Evolutionary conservation across 2,113 vertebrate genomes (phyloP).

Genomic region (Madoqua kirkii): DNA sequence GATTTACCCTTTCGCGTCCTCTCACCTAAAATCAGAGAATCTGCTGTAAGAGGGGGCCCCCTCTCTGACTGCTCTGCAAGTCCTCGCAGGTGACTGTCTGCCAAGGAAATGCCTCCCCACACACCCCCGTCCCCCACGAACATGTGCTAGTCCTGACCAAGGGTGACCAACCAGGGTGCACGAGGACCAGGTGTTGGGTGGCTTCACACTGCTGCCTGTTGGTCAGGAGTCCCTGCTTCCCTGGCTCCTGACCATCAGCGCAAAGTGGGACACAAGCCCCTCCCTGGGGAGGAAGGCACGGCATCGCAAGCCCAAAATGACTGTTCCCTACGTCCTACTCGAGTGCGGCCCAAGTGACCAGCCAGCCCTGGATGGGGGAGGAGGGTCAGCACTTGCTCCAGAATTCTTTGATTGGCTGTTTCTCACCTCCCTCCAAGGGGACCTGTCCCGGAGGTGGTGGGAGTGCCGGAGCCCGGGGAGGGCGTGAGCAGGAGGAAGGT

Average conservation of each 20-base stretch:
- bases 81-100: not conserved
- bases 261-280: not conserved
- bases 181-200: not conserved
- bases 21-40: slow-evolving; percentile 76
- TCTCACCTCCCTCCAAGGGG: not conserved
- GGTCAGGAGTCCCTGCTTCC: not conserved
- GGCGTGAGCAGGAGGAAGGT: not conserved
- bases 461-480: not conserved
- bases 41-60: slow-evolving; percentile 67
- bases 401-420: not conserved
- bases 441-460: not conserved
- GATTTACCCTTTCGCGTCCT: slow-evolving; percentile 72
- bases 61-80: slow-evolving; percentile 66
- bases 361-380: not conserved
- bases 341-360: slow-evolving; percentile 42
- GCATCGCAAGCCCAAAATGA: not conserved
- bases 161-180: not conserved
- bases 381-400: not conserved
- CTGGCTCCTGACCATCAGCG: not conserved
- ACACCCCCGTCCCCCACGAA: not conserved
- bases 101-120: not conserved
- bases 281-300: not conserved
- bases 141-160: not conserved
- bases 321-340: not conserved
- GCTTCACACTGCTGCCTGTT: not conserved